Base-by-base conservation (phyloP, 2,888 invertebrate species). In the Luperina testacea region DNA sequence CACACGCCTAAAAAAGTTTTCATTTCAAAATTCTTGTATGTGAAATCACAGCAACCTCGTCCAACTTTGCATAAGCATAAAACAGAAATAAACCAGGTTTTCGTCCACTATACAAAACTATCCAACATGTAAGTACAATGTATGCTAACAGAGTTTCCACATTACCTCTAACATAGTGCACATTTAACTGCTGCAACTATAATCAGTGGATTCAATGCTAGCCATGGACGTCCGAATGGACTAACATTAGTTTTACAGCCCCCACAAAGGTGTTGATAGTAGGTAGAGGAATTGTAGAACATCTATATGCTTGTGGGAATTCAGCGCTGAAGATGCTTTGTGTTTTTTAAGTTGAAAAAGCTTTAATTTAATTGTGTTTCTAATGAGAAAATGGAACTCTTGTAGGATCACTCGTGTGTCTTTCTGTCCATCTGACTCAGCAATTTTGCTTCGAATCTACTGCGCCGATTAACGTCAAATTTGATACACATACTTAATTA, bases 201-300 rank as follows among this genome's bases (percentile, higher is more conserved):
- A 87, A 87, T 88, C 80, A 82, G 80, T 74, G 72, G 74, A 81
- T 81, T 82, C 77, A 82, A 81, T 79, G 83, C 63, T 8, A 45
- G 63, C 77, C 64, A 76, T 82, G 89, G 78, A 80, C 87, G 80
- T 61, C 63, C 48, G 72, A 88, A 87, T 87, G 87, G 76, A 51
- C 74, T 68, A n/a, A 64, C 82, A 87, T 87, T 87, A 88, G 87
- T 88, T 82, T 81, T 74, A 85, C 80, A 70, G 61, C 32, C 42
- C 42, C 73, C 82, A 78, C 84, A 88, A 84, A 87, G 81, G 89
- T 84, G 88, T 81, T 78, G 74, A 61, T 72, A 78, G 63, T 75
- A 77, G n/a, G 70, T 80, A 69, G 48, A 53, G 72, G 75, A 79
- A 87, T 82, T 77, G 84, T 70, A 77, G 48, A 80, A 82, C 89